Base-by-base conservation (phyloP, 2,888 invertebrate genomes). In the Agonopterix alstromeriana region DNA sequence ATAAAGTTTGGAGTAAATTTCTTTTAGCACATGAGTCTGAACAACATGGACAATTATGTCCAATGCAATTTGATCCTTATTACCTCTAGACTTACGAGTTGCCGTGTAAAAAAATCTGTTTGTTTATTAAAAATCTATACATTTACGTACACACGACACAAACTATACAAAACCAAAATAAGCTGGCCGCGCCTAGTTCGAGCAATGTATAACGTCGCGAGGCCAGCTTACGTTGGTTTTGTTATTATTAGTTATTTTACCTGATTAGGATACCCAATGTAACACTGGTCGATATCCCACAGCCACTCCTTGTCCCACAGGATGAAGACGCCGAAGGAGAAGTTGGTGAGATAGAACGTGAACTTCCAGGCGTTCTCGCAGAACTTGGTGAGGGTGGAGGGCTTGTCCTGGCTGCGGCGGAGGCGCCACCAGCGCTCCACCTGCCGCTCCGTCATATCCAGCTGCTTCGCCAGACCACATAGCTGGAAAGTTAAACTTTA, bases 301-400 rank as follows among this genome's bases (percentile, higher is more conserved):
- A 98, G 90, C 97, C 98, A 99, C 49, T 94, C 91, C 86, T 98
- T 98, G 80, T 97, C 94, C 96, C 97, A 98, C 40, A 98, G 87
- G 50, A 94, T 91, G 64, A 91, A 90, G 27, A 97, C 66, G 12
- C 98, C 98, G 82, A 94, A 97, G 27, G 91, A 73, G 77, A 97
- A 97, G 67, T 95, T 95, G 76, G 91, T 93, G 2, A 92, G 80
- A 75, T 98, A 98, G 87, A 97, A 98, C 48, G 94, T 85, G 80
- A 95, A 95, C 67, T 97, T 91, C 97, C 97, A 98, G 77, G 94
- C 92, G 74, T 95, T 97, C 88, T 98, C 98, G 71, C 95, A 94
- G 87, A 98, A 98, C 81, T 98, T 98, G 44, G 94, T 93, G 60
- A 98, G 90, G 7, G 95, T 96, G 10, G 97, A 95, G 2, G 98